Evolutionary conservation across 2,888 invertebrate species (phyloP).

Genomic region (Chrysolina americana): DNA sequence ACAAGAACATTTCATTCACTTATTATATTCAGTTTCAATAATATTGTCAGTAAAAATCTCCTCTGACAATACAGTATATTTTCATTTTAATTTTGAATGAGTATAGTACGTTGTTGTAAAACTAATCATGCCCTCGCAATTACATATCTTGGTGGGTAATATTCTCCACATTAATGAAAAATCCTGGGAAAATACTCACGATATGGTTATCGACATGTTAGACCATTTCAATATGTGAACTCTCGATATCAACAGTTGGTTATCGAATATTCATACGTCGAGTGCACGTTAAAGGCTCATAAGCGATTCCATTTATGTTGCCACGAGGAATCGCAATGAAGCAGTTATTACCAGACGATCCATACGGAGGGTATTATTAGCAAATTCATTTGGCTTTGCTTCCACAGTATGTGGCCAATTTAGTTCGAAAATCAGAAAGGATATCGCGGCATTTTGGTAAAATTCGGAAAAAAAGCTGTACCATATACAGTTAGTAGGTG

Average conservation of each 20-base stretch:
- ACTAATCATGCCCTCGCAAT: not conserved
- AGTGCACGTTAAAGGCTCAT: not conserved
- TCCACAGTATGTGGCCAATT: constrained; percentile 45
- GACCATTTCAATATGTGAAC: not conserved
- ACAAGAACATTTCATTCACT: too few species aligned
- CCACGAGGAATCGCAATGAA: constrained; percentile 42
- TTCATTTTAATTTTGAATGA: too few species aligned
- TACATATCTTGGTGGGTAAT: too few species aligned
- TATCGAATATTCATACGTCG: not conserved
- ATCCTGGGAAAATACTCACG: not conserved
- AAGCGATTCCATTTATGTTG: constrained; percentile 18
- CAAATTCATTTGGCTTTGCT: constrained; percentile 53
- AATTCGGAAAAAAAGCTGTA: constrained; percentile 2
- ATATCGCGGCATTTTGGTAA: constrained; percentile 25
- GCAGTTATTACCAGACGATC: constrained; percentile 51
- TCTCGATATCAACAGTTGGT: not conserved
- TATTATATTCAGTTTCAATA: too few species aligned
- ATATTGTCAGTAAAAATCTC: too few species aligned
- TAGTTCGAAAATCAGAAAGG: constrained; percentile 46
- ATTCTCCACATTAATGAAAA: not conserved
- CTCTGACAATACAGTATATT: too few species aligned
- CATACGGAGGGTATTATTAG: constrained; percentile 54
- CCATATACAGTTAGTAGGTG: not conserved
- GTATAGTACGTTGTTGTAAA: too few species aligned
- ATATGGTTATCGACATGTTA: not conserved